These are phyloP conservation scores for Drosophila macrospina DNA, from an alignment of 2,888 invertebrate species.

Conservation along the genomic window DNA sequence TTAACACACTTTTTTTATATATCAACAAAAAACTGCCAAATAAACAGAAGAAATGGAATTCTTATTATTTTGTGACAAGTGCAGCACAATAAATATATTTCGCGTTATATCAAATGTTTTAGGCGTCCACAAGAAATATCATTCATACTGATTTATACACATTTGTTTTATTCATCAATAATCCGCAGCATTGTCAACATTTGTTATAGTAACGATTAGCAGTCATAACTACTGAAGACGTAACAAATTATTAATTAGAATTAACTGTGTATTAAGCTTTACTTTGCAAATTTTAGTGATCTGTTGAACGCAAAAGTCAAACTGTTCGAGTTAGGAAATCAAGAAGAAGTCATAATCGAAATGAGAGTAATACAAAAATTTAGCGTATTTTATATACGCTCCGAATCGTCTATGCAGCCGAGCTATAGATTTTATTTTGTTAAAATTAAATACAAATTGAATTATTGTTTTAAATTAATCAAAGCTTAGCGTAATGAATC, in stretches of 20 bases:
- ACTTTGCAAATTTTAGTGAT: conserved; percentile 77
- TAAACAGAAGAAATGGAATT: conserved; percentile 31
- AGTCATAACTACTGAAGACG: conserved; percentile 23
- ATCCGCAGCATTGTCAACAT: conserved; percentile 23
- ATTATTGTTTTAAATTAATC: conserved; percentile 30
- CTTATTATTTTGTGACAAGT: conserved; percentile 40
- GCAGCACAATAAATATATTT: conserved; percentile 42
- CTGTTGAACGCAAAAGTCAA: conserved; percentile 49
- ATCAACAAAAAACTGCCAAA: conserved; percentile 52
- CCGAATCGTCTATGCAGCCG: conserved; percentile 25
- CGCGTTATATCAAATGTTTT: conserved; percentile 18
- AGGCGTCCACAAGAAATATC: conserved; percentile 16
- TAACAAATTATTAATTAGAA: conserved; percentile 40
- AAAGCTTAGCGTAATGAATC: conserved; percentile 43
- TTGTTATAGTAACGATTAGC: conserved; percentile 14
- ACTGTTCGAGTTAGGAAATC: conserved; percentile 28
- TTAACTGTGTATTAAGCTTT: conserved; percentile 73
- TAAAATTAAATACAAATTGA: conserved; percentile 20
- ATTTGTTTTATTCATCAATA: conserved; percentile 19
- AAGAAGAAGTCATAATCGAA: conserved; percentile 35
- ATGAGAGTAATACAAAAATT: conserved; percentile 15
- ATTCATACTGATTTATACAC: not conserved
- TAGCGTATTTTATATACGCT: not conserved
- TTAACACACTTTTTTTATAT: conserved; percentile 18
- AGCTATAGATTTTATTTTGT: conserved; percentile 47